Percentiles rank a stretch among this genome's conserved stretches.
These are phyloP conservation scores for Oncopodura yosiiana DNA, from an alignment of 1,140 invertebrate species.

Conservation along the genomic window DNA sequence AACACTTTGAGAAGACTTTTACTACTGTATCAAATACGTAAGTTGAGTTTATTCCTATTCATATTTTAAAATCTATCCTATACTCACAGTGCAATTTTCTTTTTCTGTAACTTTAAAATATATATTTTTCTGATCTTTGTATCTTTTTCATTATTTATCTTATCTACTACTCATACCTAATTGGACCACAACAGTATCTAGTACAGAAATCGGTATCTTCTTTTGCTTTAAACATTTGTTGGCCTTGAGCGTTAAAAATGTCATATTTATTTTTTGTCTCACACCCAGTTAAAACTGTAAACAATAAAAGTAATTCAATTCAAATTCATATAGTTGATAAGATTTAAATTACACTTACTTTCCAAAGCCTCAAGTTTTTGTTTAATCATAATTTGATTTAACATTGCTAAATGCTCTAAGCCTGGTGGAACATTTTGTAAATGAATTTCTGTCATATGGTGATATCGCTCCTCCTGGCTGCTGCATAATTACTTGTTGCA, in stretches of 20 bases:
- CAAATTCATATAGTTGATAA: not conserved
- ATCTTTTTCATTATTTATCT: not conserved
- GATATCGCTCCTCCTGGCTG: too few relatives aligned
- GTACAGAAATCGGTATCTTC: conserved; percentile 69
- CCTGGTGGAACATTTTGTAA: conserved; percentile 79
- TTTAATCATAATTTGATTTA: conserved; percentile 78
- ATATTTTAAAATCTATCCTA: too few relatives aligned
- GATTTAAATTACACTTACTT: conserved; percentile 43
- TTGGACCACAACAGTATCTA: not conserved
- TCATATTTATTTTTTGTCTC: conserved; percentile 36
- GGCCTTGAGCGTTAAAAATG: conserved; percentile 51
- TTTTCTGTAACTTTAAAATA: too few relatives aligned
- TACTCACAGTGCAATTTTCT: too few relatives aligned
- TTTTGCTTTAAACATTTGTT: conserved; percentile 71
- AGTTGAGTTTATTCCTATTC: too few relatives aligned
- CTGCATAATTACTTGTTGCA: too few relatives aligned
- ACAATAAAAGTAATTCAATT: conserved; percentile 14
- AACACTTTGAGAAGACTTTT: too few relatives aligned
- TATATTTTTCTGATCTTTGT: conserved; percentile 43
- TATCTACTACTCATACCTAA: not conserved
- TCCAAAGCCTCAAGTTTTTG: conserved; percentile 79
- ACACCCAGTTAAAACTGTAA: conserved; percentile 35
- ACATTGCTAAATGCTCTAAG: conserved; percentile 82
- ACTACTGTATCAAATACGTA: too few relatives aligned
- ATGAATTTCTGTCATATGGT: too few relatives aligned